These are phyloP conservation scores for Andricus quercusramuli DNA, from an alignment of 2,888 invertebrate genomes.

Conservation along the genomic window DNA sequence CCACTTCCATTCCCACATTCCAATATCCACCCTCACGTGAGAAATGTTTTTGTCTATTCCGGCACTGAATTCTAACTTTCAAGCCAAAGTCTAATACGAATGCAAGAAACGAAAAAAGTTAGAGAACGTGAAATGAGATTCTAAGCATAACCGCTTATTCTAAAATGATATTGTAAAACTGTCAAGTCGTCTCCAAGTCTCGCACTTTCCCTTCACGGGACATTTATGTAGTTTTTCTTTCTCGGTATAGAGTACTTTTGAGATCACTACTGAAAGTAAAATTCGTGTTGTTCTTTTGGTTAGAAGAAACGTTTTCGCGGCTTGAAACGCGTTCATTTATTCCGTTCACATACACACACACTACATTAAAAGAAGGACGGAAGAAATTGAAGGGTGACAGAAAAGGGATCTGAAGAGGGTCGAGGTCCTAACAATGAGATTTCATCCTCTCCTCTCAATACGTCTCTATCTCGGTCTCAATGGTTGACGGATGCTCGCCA, in stretches of 20 bases:
- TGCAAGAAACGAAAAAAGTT: no score
- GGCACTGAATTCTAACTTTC: neutral
- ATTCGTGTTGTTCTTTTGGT: constrained; percentile 17
- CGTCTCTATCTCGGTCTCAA: constrained; percentile 72
- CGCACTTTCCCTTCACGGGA: no score
- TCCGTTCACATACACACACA: constrained; percentile 49
- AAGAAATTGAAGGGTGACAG: constrained; percentile 58
- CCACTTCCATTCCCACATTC: constrained; percentile 32
- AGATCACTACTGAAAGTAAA: neutral
- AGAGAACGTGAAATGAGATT: no score
- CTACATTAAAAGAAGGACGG: constrained; percentile 44
- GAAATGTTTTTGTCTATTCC: neutral
- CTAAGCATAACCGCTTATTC: no score
- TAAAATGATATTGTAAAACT: no score
- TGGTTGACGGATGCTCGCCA: constrained; percentile 73
- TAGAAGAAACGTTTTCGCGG: constrained; percentile 18
- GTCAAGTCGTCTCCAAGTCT: no score
- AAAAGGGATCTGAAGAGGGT: constrained; percentile 46
- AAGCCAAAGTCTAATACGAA: neutral
- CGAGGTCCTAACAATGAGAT: constrained; percentile 65
- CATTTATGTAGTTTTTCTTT: neutral
- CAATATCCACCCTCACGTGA: neutral
- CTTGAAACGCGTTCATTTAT: constrained; percentile 2
- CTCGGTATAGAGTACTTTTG: neutral
- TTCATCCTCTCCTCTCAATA: constrained; percentile 69